phyloP scores from a whole-genome alignment of 2,113 vertebrate species.

The Willisornis vidua region DNA sequence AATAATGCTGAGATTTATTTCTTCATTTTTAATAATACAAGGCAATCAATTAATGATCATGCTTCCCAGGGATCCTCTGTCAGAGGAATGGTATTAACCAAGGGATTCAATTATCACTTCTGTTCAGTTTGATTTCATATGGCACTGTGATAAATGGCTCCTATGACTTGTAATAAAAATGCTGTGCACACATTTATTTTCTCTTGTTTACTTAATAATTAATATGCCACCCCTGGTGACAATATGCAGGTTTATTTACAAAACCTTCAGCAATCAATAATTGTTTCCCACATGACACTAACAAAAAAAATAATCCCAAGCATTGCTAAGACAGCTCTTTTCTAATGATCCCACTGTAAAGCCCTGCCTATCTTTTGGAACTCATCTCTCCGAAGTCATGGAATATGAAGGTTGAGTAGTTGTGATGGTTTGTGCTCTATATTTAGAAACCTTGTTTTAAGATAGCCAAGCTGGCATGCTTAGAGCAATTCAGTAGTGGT shows the following conservation, averaged over 20 bases:
- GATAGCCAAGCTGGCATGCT: background rate
- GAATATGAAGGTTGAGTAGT: background rate
- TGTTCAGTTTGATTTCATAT: slow-evolving; percentile 40
- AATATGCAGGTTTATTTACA: slow-evolving; percentile 27
- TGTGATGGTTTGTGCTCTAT: background rate
- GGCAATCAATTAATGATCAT: slow-evolving; percentile 9
- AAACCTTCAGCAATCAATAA: slow-evolving; percentile 48
- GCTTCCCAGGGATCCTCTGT: background rate
- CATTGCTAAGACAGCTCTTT: background rate
- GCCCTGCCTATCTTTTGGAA: background rate
- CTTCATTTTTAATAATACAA: background rate
- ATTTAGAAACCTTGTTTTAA: background rate
- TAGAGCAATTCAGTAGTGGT: background rate
- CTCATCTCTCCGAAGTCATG: background rate
- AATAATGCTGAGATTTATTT: background rate
- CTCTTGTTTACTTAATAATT: slow-evolving; percentile 59
- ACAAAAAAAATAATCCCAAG: background rate
- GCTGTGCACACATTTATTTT: slow-evolving; percentile 48
- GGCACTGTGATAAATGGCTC: slow-evolving; percentile 33
- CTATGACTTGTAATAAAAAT: slow-evolving; percentile 20
- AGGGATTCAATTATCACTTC: slow-evolving; percentile 51
- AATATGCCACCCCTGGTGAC: slow-evolving; percentile 45
- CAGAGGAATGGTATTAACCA: slow-evolving; percentile 19
- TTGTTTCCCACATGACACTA: background rate
- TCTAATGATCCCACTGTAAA: background rate